Percentiles rank a stretch among this genome's conserved stretches.
These are phyloP conservation scores for Caenorhabditis briggsae DNA, from an alignment of 1,140 invertebrate genomes.

Conservation along the genomic window DNA sequence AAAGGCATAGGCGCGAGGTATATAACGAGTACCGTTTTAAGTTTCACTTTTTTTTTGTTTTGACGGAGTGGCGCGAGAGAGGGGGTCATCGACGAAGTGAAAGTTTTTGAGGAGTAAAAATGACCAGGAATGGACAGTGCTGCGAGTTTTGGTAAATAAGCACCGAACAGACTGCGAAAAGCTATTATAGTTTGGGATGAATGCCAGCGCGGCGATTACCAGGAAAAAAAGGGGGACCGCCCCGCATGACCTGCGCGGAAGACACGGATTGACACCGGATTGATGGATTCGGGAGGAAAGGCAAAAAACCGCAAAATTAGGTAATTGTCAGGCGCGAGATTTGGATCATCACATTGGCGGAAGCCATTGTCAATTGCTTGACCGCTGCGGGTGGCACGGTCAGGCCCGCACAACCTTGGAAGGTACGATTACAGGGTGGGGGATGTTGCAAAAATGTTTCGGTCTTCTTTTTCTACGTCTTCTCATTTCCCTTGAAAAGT, in stretches of 20 bases:
- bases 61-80: neutral
- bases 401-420: slow-evolving; percentile 7
- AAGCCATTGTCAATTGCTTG: slow-evolving; percentile 17
- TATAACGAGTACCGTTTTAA: slow-evolving; percentile 47
- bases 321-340: slow-evolving; percentile 24
- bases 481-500: slow-evolving; percentile 1
- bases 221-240: slow-evolving; percentile 6
- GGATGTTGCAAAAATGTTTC: slow-evolving; percentile 21
- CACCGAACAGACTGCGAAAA: slow-evolving; percentile 9
- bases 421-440: neutral
- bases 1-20: neutral
- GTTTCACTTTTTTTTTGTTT: slow-evolving; percentile 50
- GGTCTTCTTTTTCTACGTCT: too few relatives aligned
- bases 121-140: slow-evolving; percentile 29
- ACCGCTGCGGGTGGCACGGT: slow-evolving; percentile 11
- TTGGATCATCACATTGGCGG: slow-evolving; percentile 12
- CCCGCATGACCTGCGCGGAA: slow-evolving; percentile 50
- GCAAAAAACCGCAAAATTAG: slow-evolving; percentile 51
- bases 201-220: slow-evolving; percentile 38
- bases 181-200: slow-evolving; percentile 30
- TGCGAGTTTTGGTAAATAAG: slow-evolving; percentile 23
- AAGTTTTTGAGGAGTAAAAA: slow-evolving; percentile 15
- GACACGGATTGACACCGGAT: slow-evolving; percentile 54
- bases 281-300: slow-evolving; percentile 42
- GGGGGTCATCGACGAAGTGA: slow-evolving; percentile 42